Base-by-base conservation (phyloP, 2,888 invertebrate species). In the Drosophila dives region DNA sequence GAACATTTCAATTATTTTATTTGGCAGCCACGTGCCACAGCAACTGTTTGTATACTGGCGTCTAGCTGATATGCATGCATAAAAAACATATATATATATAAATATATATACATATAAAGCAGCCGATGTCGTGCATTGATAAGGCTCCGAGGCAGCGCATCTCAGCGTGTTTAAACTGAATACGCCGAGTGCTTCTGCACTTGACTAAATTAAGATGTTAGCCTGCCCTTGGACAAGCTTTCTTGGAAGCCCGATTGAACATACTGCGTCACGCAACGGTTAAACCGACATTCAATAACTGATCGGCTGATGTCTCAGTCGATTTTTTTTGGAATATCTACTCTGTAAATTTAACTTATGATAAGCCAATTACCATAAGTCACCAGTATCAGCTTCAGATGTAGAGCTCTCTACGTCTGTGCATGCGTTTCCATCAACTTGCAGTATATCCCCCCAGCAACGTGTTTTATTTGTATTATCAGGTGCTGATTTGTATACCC, bases 231-330 rank as follows among this genome's bases (percentile, higher is more conserved):
- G 49, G 48, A 32, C 49, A 32, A 33, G 23, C 29, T 69, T 59
- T 62, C 48, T 42, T 49, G 15, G 42, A 62, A 45, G 34, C n/a
- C 29, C 51, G 33, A n/a, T 45, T 12, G 66, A 78, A 76, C 68
- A 45, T 29, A 56, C 80, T 88, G 64, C 84, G 84, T 79, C 84
- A 89, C 23, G 36, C 48, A 81, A 81, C 84, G 65, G 86, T 81
- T 62, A 81, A 81, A 56, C 34, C 67, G 66, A 29, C 10, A 11
- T 48, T 38, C 17, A 26, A 66, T 49, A 62, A 56, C 49, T 69
- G 77, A 59, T 60, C 67, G 73, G 63, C 59, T 66, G 66, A 63
- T 45, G 67, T 68, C 17, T 54, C 33, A 50, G 15, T 10, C 3
- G 64, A 63, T 61, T 83, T 72, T 75, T 72, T 80, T 75, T 56